Base-by-base conservation (phyloP, 2,888 invertebrate genomes). In the Ormyrus thymus region DNA sequence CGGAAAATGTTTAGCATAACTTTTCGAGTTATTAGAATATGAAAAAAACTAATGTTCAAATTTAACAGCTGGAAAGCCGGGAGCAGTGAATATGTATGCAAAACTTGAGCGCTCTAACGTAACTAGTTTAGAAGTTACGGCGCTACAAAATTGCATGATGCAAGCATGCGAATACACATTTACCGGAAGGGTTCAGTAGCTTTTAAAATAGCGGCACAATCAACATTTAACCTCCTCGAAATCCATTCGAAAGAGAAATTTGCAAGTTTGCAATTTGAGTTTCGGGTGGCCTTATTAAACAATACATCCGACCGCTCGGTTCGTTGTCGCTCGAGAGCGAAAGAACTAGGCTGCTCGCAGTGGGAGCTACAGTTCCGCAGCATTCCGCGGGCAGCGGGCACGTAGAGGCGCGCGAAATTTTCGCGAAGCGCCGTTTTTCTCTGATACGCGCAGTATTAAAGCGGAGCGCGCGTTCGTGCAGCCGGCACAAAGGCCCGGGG, bases 91-190 rank as follows among this genome's bases (percentile, higher is more conserved):
- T 61, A 61, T 45, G 59, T 61, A 61, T 61, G 59, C 59, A 45
- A 61, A 61, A 62, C 46, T 62, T 46, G 11, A 45, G 8, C 46
- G 62, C 62, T 62, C n/a, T 7, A 62, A 3, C 46, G 62, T 62
- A 62, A 62, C 62, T 62, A 62, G 62, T 62, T 62, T 62, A 7
- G 46, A 62, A 62, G 62, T 62, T 62, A 62, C n/a, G 11, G 46
- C n/a, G 11, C 45, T 45, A 62, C 11, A 62, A 62, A 62, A 62
- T 62, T 45, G 46, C 45, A 45, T 62, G 11, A 46, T 46, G 13
- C 46, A n/a, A 62, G 43, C 45, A 62, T 8, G 62, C 46, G 46
- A 46, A n/a, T 62, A n/a, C 62, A 62, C 45, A 58, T 6, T 9
- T 9, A 29, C 15, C 58, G 9, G 15, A 29, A 62, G 62, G 29